Base-by-base conservation (phyloP, 2,888 invertebrate species). In the Protophormia terraenovae region DNA sequence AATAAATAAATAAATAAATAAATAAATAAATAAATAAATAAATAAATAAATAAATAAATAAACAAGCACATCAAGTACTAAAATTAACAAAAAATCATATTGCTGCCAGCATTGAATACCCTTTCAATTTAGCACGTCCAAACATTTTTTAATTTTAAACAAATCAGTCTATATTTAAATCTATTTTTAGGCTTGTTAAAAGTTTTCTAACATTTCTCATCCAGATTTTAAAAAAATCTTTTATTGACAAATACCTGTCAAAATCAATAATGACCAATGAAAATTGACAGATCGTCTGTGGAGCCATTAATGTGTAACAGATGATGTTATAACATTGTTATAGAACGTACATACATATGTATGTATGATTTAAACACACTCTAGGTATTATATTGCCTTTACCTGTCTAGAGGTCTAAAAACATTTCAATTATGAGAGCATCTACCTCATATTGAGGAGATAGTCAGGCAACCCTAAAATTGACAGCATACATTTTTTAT, bases 401-500 rank as follows among this genome's bases (percentile, higher is more conserved):
- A 14, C 2, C 24, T 50, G 22, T 75, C 2, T 53, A 12, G 24
- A 5, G 35, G 5, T 1, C n/a, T 53, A 5, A 29, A 38, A 41
- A 71, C n/a, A 24, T 16, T 27, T 53, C 19, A 16, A 24, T 24
- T 62, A 3, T 50, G 1, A 10, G 3, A 22, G n/a, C n/a, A n/a
- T n/a, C n/a, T n/a, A n/a, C 24, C n/a, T 47, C 24, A 8, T 6
- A n/a, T 38, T 38, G 14, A 16, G 38, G 14, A 14, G 16, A 12
- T 8, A 55, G 47, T 14, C 41, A 16, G 72, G 47, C 10, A 66
- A 73, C 58, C 80, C 80, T 58, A 60, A 22, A 67, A 19, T 38
- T 66, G 55, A 80, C 53, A 73, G 47, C 80, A 80, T 58, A 24
- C 12, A 60, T 77, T 16, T 66, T 16, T 22, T 47, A 4, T 62